Evolutionary conservation across 2,888 invertebrate species (phyloP), one percentile per base, ranked within the genome.

Genomic region (Himalopsyche tibetana): DNA sequence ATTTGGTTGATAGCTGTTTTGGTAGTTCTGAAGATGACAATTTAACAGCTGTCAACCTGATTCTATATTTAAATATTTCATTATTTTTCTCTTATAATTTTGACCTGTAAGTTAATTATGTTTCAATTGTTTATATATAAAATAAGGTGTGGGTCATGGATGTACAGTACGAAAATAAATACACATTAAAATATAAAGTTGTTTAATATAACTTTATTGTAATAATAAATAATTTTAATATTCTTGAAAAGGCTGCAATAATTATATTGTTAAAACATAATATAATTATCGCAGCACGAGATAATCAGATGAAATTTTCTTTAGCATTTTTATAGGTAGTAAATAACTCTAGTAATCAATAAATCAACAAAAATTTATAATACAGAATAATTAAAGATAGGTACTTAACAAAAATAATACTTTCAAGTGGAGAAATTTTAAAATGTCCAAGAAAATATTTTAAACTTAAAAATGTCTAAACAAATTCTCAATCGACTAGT

Each of bases 171-270:
- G 19, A 19, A 6, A 63, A 63, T 63, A 63, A 56, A 63, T 56
- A 56, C 19, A 63, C 28, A 63, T 19, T 63, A 1, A 63, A 63
- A 63, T 51, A 63, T 63, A 19, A 63, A 63, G 63, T 63, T 63
- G 63, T 63, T 63, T 19, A 63, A 63, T 63, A 63, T 63, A 63
- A 63, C 63, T 63, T 63, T 63, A 63, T 63, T 63, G 63, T 63
- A 63, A 63, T 63, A 63, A 63, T 63, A 63, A 63, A 63, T 63
- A 63, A 63, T 63, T 63, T 63, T 63, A 63, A 63, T 63, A 63
- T 63, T 63, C 63, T 63, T 63, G 63, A 63, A 63, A 56, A 63
- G 63, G 63, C 63, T 63, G 63, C 63, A 63, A 63, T 63, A 63
- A 63, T 63, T 63, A 63, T 63, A 63, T 63, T 63, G 63, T 63